Conservation (phyloP, 2,113 vertebrate species). For the Phylloscopus trochiloides region DNA sequence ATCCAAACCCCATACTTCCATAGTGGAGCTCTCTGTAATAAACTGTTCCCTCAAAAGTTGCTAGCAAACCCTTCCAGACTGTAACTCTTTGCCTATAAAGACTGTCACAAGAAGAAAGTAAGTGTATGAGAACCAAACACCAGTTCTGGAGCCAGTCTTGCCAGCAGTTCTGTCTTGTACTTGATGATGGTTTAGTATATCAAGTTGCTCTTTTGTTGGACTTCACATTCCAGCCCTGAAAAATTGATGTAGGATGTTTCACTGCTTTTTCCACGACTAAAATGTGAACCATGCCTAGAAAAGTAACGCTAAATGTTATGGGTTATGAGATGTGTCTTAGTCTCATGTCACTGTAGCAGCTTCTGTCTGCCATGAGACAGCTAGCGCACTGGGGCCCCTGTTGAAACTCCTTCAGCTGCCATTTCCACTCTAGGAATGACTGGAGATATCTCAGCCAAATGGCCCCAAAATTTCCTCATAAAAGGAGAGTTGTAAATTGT, state of each 20-base stretch:
- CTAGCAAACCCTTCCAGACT: background rate
- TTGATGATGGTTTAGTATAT: background rate
- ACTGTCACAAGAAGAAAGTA: background rate
- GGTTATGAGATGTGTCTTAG: background rate
- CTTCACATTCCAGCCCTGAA: background rate
- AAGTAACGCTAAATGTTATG: background rate
- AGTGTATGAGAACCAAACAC: background rate
- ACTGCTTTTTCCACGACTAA: background rate
- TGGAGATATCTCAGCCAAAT: background rate
- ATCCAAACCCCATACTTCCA: background rate
- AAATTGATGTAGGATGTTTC: background rate
- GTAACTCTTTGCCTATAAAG: background rate
- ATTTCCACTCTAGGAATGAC: background rate
- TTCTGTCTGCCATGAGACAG: background rate
- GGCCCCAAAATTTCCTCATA: background rate
- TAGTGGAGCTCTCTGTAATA: background rate
- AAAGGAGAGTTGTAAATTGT: background rate
- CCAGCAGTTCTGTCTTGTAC: background rate
- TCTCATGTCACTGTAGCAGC: background rate
- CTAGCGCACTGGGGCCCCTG: background rate
- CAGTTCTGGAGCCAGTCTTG: background rate
- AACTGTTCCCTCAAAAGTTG: background rate
- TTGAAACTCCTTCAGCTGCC: background rate
- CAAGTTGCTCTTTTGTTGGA: background rate
- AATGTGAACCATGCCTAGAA: background rate